Base-by-base conservation (phyloP, 2,888 invertebrate genomes). In the Julus scandinavius region DNA sequence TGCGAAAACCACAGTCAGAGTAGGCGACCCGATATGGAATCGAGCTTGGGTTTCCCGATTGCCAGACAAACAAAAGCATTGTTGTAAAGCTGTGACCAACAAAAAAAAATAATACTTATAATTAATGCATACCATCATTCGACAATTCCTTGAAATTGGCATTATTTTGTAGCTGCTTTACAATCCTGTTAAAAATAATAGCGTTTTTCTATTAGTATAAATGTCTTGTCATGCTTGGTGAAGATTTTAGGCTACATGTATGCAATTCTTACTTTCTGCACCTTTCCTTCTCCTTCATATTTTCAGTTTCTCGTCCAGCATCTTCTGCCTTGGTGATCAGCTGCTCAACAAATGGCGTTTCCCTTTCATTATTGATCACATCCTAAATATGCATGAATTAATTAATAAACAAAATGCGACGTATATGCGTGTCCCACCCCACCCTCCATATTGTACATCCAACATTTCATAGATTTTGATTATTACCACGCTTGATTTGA, bases 131-230 rank as follows among this genome's bases (percentile, higher is more conserved):
- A 29, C 72, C 72, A 72, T 72, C 72, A 72, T 29, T 72, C 29
- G 9, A 29, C 20, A 9, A 9, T 29, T 72, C 72, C 72, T 72
- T 72, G 72, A 29, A 29, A 29, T 20, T 29, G 7, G n/a, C 72
- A 9, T 72, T 72, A n/a, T 72, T 72, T 72, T 72, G 72, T 5
- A 86, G 86, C 54, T 86, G 86, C 15, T 29, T 50, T 58, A 86
- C 11, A 45, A 86, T 38, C 54, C 86, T 86, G 50, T 38, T 13
- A 86, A 41, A 85, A 13, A 41, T 20, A 20, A 50, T n/a, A 50
- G n/a, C 7, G 29, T 72, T 11, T 2, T 2, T 1, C 7, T 29
- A 72, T 29, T 72, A 72, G 29, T 20, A 9, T 29, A 6, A n/a
- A 63, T 3, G 63, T 15, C n/a, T n/a, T 29, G 29, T 29, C 45